Evolutionary conservation across 2,797 vertebrate genomes (phyloP).

Genomic region (Catharus ustulatus): DNA sequence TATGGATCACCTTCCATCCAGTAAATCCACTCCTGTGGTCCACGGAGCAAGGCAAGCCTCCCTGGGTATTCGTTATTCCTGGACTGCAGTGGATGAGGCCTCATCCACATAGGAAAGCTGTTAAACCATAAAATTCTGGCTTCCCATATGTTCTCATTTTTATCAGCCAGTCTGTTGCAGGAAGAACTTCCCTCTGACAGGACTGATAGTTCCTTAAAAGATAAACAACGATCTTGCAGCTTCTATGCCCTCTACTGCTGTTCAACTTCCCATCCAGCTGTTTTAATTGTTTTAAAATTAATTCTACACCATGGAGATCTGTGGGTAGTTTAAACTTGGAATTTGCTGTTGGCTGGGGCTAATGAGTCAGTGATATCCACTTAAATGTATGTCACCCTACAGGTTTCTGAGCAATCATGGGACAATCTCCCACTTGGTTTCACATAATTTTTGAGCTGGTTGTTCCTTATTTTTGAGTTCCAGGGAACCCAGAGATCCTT

Average conservation of each 20-base stretch:
- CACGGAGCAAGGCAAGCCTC: background rate
- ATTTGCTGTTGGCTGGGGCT: background rate
- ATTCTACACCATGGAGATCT: slow-evolving; percentile 4
- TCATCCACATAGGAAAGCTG: background rate
- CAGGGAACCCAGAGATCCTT: background rate
- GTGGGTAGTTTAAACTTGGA: slow-evolving; percentile 8
- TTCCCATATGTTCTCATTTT: slow-evolving; percentile 17
- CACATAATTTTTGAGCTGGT: background rate
- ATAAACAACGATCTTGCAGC: slow-evolving; percentile 2
- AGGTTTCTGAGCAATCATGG: background rate
- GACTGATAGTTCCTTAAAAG: background rate
- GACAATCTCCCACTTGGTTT: background rate
- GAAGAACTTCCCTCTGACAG: slow-evolving; percentile 26
- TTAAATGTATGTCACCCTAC: background rate
- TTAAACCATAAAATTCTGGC: background rate
- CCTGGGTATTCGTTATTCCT: background rate
- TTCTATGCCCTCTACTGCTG: slow-evolving; percentile 19
- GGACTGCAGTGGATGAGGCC: background rate
- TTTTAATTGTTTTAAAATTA: slow-evolving; percentile 64
- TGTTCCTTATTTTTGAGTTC: background rate
- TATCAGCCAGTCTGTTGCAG: background rate
- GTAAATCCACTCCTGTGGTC: background rate
- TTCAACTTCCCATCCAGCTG: slow-evolving; percentile 43
- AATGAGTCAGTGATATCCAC: slow-evolving; percentile 25
- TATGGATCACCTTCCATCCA: background rate